Conservation (phyloP, 2,113 vertebrate species). For the Eudyptes chrysolophus region DNA sequence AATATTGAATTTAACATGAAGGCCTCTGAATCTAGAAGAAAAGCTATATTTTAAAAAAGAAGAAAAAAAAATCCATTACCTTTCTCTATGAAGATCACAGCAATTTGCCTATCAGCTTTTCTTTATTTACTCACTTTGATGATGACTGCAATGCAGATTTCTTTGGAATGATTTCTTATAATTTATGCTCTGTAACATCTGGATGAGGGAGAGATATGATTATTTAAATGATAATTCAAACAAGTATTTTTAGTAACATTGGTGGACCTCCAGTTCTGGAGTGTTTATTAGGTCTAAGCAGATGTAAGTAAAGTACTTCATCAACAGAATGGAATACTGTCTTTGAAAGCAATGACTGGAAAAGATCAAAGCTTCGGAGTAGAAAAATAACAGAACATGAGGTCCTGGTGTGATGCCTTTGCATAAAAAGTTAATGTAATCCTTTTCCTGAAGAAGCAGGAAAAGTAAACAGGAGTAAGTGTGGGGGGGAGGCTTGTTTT, state of each 20-base stretch:
- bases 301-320: conserved; percentile 7
- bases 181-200: conserved; percentile 15
- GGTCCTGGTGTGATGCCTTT: background rate
- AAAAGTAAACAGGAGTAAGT: background rate
- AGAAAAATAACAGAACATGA: background rate
- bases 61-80: background rate
- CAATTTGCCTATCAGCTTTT: background rate
- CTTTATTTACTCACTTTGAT: background rate
- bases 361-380: background rate
- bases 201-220: background rate
- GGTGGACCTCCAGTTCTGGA: background rate
- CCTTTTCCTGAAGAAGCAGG: background rate
- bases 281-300: conserved; percentile 27
- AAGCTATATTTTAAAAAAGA: background rate
- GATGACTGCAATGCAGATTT: conserved; percentile 19
- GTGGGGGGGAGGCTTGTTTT: background rate
- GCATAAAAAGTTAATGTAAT: background rate
- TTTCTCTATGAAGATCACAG: background rate
- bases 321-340: background rate
- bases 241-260: background rate
- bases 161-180: conserved; percentile 1
- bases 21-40: conserved; percentile 6
- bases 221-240: background rate
- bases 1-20: conserved; percentile 43
- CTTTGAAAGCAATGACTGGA: background rate